phyloP scores from a whole-genome alignment of 2,797 vertebrate species.

The Phaenicophaeus curvirostris region DNA sequence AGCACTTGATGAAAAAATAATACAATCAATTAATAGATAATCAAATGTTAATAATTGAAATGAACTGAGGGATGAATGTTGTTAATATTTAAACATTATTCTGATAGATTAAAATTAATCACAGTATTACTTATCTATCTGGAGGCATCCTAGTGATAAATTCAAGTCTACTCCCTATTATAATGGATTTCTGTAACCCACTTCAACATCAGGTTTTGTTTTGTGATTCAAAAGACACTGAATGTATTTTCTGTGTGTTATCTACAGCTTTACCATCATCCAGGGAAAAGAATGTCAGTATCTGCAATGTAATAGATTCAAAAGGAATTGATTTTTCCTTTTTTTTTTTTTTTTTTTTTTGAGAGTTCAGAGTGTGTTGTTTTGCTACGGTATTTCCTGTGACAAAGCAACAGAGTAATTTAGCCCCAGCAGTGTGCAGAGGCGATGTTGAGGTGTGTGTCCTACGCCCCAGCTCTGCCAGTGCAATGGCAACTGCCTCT shows the following conservation, averaged over 20 bases:
- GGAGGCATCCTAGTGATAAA: not conserved
- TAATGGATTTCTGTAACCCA: not conserved
- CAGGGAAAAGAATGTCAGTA: not conserved
- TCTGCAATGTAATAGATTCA: not conserved
- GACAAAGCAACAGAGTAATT: not conserved
- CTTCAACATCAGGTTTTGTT: not conserved
- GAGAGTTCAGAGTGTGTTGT: not conserved
- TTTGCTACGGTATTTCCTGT: not conserved
- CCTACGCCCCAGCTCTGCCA: not conserved
- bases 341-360: not conserved
- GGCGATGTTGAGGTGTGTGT: not conserved
- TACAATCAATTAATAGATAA: slow-evolving; percentile 44
- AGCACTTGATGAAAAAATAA: slow-evolving; percentile 45
- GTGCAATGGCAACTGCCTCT: not conserved
- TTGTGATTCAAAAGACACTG: not conserved
- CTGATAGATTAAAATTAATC: slow-evolving; percentile 2
- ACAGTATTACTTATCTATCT: not conserved
- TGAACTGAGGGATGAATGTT: not conserved
- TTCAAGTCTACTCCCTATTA: not conserved
- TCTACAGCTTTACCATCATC: not conserved
- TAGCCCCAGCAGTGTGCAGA: fast-evolving
- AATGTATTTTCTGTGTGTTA: fast-evolving
- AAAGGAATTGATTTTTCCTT: not conserved
- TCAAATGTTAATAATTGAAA: slow-evolving; percentile 47
- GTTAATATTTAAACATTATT: slow-evolving; percentile 41